Conservation (phyloP, 1,140 invertebrate species). For the Anoplolepis gracilipes region DNA sequence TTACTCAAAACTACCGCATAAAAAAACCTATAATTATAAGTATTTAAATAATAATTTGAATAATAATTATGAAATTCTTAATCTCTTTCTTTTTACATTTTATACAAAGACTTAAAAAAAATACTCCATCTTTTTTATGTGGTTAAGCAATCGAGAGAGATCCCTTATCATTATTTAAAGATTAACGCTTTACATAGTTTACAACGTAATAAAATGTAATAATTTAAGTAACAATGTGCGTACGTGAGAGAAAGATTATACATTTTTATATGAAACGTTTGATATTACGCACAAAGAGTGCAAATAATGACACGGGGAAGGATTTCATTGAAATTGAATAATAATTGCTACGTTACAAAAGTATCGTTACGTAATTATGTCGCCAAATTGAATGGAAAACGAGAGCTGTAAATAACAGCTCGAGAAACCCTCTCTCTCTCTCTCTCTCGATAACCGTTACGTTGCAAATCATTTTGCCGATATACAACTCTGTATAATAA, state of each 20-base stretch:
- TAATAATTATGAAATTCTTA: not conserved
- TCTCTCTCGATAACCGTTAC: not conserved
- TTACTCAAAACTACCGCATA: not conserved
- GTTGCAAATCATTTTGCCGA: not conserved
- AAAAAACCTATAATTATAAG: not conserved
- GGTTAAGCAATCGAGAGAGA: not conserved
- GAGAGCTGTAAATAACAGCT: not conserved
- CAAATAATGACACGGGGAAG: not conserved
- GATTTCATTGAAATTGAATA: not conserved
- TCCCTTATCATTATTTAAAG: not conserved
- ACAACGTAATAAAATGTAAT: too few species aligned
- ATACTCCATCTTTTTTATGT: not conserved
- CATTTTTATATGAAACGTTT: not conserved
- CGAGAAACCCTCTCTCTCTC: not conserved
- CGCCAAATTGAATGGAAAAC: constrained; percentile 15
- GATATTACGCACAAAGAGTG: not conserved
- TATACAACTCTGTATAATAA: not conserved
- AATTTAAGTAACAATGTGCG: not conserved
- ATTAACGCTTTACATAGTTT: not conserved
- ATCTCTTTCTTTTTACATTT: not conserved
- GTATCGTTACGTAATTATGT: not conserved
- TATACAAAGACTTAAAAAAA: not conserved
- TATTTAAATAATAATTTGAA: too few species aligned
- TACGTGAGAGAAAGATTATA: not conserved
- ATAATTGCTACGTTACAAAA: not conserved